Conservation (phyloP, 2,113 vertebrate genomes). For the Ailurus styani region DNA sequence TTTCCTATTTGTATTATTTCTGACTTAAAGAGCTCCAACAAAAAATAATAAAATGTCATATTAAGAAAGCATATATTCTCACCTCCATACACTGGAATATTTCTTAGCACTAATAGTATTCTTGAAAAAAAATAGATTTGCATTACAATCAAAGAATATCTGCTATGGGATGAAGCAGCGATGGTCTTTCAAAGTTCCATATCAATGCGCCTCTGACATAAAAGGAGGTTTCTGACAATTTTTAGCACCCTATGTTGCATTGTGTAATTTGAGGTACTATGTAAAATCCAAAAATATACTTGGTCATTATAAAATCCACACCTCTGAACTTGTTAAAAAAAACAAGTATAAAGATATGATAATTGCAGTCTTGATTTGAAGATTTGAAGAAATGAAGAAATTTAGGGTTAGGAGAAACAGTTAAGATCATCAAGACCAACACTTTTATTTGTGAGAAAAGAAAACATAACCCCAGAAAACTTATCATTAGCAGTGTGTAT, state of each 20-base stretch:
- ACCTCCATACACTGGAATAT: neutral
- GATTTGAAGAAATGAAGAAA: neutral
- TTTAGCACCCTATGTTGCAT: neutral
- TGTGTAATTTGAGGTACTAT: neutral
- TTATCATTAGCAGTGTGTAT: neutral
- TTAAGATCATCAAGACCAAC: neutral
- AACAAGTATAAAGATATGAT: neutral
- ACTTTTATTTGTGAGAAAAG: neutral
- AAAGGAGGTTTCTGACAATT: neutral
- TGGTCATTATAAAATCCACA: neutral
- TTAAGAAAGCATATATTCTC: neutral
- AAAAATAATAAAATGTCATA: slow-evolving; percentile 16
- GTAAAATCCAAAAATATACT: neutral
- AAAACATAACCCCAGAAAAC: neutral
- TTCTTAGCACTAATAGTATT: slow-evolving; percentile 7
- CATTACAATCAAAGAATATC: slow-evolving; percentile 20
- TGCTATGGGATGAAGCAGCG: neutral
- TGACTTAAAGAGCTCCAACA: neutral
- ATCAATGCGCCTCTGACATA: neutral
- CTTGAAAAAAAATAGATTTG: slow-evolving; percentile 11
- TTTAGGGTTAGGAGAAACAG: neutral
- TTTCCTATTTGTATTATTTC: neutral
- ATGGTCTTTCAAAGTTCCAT: slow-evolving; percentile 28
- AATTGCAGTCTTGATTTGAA: neutral
- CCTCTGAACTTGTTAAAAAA: neutral